Base-by-base conservation (phyloP, 2,113 vertebrate genomes). In the Peromyscus polionotus region DNA sequence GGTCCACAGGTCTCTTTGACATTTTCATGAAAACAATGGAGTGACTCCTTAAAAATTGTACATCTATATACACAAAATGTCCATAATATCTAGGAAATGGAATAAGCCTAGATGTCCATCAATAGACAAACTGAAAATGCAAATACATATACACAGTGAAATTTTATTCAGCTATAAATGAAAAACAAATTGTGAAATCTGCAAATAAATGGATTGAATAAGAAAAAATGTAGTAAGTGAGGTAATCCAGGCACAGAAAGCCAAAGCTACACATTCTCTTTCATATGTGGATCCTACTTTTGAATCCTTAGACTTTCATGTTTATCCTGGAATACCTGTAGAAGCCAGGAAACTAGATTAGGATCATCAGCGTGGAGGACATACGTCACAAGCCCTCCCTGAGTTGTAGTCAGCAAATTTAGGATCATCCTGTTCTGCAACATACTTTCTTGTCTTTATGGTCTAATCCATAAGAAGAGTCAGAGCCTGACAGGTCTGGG, bases 21-120 rank as follows among this genome's bases (percentile, higher is more conserved):
- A 86, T 68, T 95, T 48, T 93, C 14, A 85, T 90, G n/a, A 96
- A 97, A 93, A 61, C 28, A 93, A 26, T 39, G 17, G 14, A 86
- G 63, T 63, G 12, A 31, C 77, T 5, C 22, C 65, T 70, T 33
- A 59, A 88, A 96, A 96, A 93, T 28, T 87, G 2, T 14, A 33
- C 54, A 57, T 51, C 73, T 4, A 93, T 26, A 72, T 48, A 92
- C 3, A 20, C 5, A 94, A 93, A 77, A 89, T 86, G 22, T 17
- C 68, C 26, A 68, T 76, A 95, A 51, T 80, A 93, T 65, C 87
- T 73, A 61, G 39, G 4, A 48, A 54, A 31, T 22, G 16, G 17
- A 80, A 54, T 17, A 80, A 20, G 9, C 31, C 31, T 80, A 36
- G 16, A 36, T 36, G 17, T 57, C 51, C 45, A 80, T 76, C 4